phyloP scores from a whole-genome alignment of 2,113 vertebrate species.

The Lampris megalopsis region DNA sequence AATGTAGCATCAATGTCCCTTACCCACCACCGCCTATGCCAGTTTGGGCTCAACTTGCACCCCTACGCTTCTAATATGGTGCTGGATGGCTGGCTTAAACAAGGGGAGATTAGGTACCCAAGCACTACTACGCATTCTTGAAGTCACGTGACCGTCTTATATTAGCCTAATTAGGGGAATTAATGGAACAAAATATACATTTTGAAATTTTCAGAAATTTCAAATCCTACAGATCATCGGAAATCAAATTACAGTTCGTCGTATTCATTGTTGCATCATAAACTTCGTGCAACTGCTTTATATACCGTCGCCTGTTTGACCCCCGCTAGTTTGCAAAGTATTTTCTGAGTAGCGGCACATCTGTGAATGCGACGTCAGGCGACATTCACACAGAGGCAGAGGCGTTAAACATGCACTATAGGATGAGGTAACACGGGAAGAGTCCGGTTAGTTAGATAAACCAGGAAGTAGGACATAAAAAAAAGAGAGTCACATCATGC shows the following conservation, averaged over 20 bases:
- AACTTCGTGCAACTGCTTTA: not conserved
- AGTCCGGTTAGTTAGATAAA: not conserved
- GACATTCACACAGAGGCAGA: not conserved
- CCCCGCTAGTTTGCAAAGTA: too few relatives aligned
- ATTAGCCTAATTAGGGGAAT: too few relatives aligned
- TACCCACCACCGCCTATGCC: conserved; percentile 1
- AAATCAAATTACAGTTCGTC: not conserved
- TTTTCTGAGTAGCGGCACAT: too few relatives aligned
- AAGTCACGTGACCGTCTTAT: too few relatives aligned
- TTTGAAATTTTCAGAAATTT: not conserved
- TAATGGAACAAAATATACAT: too few relatives aligned
- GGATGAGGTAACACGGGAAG: conserved; percentile 8
- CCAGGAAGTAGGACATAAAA: conserved; percentile 31
- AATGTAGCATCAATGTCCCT: conserved; percentile 45
- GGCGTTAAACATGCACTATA: not conserved
- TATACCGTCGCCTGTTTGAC: too few relatives aligned
- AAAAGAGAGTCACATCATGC: conserved; percentile 32
- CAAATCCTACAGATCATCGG: not conserved
- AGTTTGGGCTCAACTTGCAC: conserved; percentile 1
- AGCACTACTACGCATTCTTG: too few relatives aligned
- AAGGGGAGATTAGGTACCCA: not conserved
- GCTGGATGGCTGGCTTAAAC: not conserved
- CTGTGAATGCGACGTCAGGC: not conserved
- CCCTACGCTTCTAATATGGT: not conserved
- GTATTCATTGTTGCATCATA: not conserved